A percentile compares a stretch with the other conserved stretches of the same genome.
These are phyloP conservation scores for Mythimna albipuncta DNA, from an alignment of 2,888 invertebrate species.

Conservation along the genomic window DNA sequence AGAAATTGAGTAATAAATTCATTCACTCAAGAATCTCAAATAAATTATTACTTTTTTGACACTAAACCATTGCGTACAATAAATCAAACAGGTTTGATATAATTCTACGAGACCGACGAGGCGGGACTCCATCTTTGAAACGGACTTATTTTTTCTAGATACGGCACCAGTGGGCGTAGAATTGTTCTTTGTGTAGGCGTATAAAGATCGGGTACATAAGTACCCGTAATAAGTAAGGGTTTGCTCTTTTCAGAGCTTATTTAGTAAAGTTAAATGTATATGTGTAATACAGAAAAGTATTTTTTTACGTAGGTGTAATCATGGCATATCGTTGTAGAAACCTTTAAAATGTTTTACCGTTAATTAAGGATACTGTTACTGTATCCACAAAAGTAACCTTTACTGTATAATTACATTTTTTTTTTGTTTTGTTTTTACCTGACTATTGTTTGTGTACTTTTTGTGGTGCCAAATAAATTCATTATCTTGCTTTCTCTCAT, in stretches of 20 bases:
- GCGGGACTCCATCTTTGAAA: conserved; percentile 38
- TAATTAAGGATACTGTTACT: not conserved
- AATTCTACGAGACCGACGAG: conserved; percentile 3
- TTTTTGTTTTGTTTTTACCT: no score
- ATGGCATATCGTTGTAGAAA: not conserved
- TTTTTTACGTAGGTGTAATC: not conserved
- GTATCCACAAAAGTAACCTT: no score
- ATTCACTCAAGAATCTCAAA: not conserved
- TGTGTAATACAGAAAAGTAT: not conserved
- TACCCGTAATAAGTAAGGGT: not conserved
- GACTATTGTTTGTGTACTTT: no score
- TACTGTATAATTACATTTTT: no score
- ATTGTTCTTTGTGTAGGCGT: conserved; percentile 30
- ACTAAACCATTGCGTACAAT: conserved; percentile 15
- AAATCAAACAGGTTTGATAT: conserved; percentile 46
- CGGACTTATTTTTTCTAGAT: conserved; percentile 48
- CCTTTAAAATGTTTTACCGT: not conserved
- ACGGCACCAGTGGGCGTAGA: conserved; percentile 12
- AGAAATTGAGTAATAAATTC: not conserved
- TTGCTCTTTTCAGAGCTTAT: conserved; percentile 14
- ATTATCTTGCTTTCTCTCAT: no score
- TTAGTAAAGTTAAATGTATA: conserved; percentile 12
- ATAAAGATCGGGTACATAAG: not conserved
- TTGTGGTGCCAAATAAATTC: no score
- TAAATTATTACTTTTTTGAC: conserved; percentile 5